These are phyloP conservation scores for Chloropsis cyanopogon DNA, from an alignment of 2,113 vertebrate genomes.

Conservation along the genomic window DNA sequence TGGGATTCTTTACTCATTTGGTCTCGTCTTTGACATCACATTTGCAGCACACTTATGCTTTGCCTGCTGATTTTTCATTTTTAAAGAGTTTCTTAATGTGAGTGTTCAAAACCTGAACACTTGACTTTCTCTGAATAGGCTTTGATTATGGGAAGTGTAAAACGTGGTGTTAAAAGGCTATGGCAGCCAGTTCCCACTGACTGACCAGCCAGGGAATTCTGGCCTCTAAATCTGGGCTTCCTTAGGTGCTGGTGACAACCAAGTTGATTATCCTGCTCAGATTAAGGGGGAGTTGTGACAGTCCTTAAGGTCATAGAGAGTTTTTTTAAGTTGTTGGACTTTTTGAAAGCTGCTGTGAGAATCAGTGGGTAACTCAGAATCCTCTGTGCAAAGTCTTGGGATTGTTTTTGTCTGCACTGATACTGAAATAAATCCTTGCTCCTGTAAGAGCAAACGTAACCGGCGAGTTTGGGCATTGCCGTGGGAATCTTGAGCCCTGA, in stretches of 20 bases:
- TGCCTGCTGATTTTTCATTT: neutral
- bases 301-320: neutral
- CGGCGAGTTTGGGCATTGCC: neutral
- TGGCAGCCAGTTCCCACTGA: neutral
- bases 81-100: neutral
- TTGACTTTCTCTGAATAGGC: neutral
- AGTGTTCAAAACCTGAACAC: neutral
- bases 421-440: neutral
- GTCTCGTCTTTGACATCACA: neutral
- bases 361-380: neutral
- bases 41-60: neutral
- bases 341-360: neutral
- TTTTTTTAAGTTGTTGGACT: neutral
- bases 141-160: neutral
- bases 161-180: neutral
- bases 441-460: neutral
- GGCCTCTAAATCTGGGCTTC: neutral
- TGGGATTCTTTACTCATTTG: neutral
- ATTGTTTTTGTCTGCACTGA: neutral
- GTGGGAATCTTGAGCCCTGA: neutral
- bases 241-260: neutral
- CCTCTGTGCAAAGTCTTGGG: neutral
- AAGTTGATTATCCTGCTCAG: neutral
- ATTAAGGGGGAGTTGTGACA: neutral
- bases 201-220: neutral